Conservation (phyloP, 35 echinoderm and acorn worm species). For the Ptychodera flava region DNA sequence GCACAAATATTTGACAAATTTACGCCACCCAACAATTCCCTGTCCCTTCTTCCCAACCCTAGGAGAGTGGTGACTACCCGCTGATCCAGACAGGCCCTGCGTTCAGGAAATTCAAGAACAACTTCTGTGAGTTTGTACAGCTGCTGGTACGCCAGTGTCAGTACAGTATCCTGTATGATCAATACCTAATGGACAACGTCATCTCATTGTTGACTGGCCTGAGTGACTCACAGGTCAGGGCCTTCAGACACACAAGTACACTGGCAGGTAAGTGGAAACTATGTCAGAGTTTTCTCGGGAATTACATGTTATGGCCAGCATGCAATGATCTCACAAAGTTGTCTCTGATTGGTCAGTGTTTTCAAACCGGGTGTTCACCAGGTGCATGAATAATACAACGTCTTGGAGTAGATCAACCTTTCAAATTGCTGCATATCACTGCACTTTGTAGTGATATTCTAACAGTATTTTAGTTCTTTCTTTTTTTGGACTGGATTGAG, state of each 20-base stretch:
- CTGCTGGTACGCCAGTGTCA: constrained; percentile 91
- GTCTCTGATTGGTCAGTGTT: too few species aligned
- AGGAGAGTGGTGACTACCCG: constrained; percentile 96
- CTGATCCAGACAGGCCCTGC: constrained; percentile 81
- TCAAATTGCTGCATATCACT: too few species aligned
- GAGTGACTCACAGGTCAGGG: constrained; percentile 91
- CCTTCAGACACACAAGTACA: constrained; percentile 95
- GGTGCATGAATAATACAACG: too few species aligned
- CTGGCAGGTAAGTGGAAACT: constrained; percentile 82
- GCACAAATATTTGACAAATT: background rate
- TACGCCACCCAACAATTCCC: background rate
- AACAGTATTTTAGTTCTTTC: too few species aligned
- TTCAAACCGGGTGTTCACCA: too few species aligned
- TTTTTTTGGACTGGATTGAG: too few species aligned
- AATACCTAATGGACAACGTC: constrained; percentile 95
- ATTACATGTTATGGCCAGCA: too few species aligned
- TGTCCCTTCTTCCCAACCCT: background rate
- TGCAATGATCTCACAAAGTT: too few species aligned
- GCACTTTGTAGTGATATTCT: too few species aligned
- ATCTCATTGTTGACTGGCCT: constrained; percentile 89
- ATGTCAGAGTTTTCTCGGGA: too few species aligned
- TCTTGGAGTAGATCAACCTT: too few species aligned
- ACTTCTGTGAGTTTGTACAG: constrained; percentile 86
- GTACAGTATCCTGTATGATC: constrained; percentile 97
- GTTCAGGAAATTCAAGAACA: constrained; percentile 92